A percentile compares a stretch with the other conserved stretches of the same genome.
phyloP scores from a whole-genome alignment of 2,797 vertebrate genomes.

The Ficedula albicollis region DNA sequence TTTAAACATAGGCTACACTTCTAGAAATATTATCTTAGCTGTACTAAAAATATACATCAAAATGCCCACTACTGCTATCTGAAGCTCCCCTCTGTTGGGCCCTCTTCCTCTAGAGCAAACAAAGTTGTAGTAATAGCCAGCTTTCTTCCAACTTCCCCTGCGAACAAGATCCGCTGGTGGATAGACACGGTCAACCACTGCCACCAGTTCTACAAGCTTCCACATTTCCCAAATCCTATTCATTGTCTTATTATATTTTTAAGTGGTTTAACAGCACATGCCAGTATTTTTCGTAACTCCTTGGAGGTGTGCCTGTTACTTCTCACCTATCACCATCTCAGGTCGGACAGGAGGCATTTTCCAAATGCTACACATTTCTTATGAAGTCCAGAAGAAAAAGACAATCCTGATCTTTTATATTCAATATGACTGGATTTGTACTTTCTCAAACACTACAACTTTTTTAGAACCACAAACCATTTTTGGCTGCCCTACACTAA shows the following conservation, averaged over 20 bases:
- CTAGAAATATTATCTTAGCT: background rate
- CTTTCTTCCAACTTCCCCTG: slow-evolving; percentile 41
- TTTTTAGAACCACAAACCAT: background rate
- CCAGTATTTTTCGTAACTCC: background rate
- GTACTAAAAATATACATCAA: slow-evolving; percentile 37
- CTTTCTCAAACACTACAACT: background rate
- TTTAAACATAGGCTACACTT: slow-evolving; percentile 9
- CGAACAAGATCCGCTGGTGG: slow-evolving; percentile 6
- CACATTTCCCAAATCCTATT: slow-evolving; percentile 1
- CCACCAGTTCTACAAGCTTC: background rate
- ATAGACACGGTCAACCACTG: background rate
- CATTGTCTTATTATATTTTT: background rate
- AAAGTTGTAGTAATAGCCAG: slow-evolving; percentile 9
- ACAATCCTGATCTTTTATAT: background rate
- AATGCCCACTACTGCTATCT: slow-evolving; percentile 48
- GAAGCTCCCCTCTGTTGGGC: slow-evolving; percentile 58
- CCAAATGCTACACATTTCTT: background rate
- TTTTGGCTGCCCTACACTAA: background rate
- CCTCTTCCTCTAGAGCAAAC: slow-evolving; percentile 56
- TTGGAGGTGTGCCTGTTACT: background rate
- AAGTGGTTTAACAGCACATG: background rate
- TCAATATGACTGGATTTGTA: background rate
- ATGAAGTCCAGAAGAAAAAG: background rate
- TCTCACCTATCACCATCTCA: background rate
- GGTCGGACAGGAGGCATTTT: background rate